Percentiles rank a stretch among this genome's conserved stretches.
These are phyloP conservation scores for Eumerus sabulonum DNA, from an alignment of 2,888 invertebrate species.

Conservation along the genomic window DNA sequence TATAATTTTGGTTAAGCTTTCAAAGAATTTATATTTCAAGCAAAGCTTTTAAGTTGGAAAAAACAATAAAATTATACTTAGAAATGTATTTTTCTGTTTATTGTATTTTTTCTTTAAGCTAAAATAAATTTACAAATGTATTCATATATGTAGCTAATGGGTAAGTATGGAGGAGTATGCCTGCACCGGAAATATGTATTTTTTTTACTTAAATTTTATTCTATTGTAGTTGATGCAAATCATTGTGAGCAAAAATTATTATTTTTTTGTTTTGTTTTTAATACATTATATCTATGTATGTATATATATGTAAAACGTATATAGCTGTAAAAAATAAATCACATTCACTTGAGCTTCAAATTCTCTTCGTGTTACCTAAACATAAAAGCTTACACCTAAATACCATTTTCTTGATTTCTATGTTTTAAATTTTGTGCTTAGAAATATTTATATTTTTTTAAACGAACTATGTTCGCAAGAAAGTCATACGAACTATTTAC, in stretches of 20 bases:
- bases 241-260: slow-evolving; percentile 20
- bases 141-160: slow-evolving; percentile 3
- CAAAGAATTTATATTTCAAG: slow-evolving; percentile 2
- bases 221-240: slow-evolving; percentile 23
- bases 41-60: slow-evolving; percentile 1
- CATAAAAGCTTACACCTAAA: slow-evolving; percentile 35
- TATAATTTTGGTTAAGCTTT: slow-evolving; percentile 66
- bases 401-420: slow-evolving; percentile 10
- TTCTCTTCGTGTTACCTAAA: slow-evolving; percentile 67
- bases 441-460: slow-evolving; percentile 23
- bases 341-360: slow-evolving; percentile 68
- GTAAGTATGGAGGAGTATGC: slow-evolving; percentile 10
- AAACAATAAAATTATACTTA: slow-evolving; percentile 3
- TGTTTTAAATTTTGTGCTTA: background rate
- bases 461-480: slow-evolving; percentile 53
- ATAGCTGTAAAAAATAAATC: slow-evolving; percentile 68
- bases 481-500: slow-evolving; percentile 2
- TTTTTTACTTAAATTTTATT: background rate
- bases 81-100: slow-evolving; percentile 12
- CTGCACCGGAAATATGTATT: slow-evolving; percentile 39
- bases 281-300: slow-evolving; percentile 47
- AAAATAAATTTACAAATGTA: slow-evolving; percentile 49
- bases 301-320: slow-evolving; percentile 54
- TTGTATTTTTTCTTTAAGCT: background rate
- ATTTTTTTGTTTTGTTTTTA: slow-evolving; percentile 50